Evolutionary conservation across 1,140 invertebrate species (phyloP).

Genomic region (Drosophila triauraria): DNA sequence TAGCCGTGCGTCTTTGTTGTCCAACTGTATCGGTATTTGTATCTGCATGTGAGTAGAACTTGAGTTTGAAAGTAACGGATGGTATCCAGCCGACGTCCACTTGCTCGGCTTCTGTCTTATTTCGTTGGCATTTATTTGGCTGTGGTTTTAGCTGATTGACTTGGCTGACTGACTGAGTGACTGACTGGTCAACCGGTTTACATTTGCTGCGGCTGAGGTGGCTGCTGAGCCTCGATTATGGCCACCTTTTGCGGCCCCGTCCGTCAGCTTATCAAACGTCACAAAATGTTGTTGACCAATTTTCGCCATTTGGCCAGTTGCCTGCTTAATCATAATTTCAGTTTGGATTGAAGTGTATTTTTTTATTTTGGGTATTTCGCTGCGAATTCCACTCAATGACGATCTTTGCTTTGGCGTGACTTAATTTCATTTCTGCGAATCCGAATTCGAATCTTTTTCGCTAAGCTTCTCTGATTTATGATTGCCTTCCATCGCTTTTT

Average conservation of each 20-base stretch:
- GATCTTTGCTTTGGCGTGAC: constrained; percentile 11
- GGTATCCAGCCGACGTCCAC: constrained; percentile 23
- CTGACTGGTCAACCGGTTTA: constrained; percentile 63
- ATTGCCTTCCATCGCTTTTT: not conserved
- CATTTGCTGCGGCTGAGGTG: constrained; percentile 14
- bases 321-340: constrained; percentile 49
- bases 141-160: constrained; percentile 54
- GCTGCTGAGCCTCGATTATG: constrained; percentile 4
- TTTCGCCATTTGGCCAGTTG: constrained; percentile 37
- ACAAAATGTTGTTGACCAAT: constrained; percentile 42
- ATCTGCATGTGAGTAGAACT: constrained; percentile 56
- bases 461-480: constrained; percentile 42
- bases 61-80: constrained; percentile 62
- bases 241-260: constrained; percentile 15
- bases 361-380: constrained; percentile 1
- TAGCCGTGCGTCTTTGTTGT: constrained; percentile 6
- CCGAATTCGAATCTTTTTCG: constrained; percentile 21
- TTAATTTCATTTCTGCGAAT: constrained; percentile 37
- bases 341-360: constrained; percentile 20
- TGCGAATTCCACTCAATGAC: constrained; percentile 20
- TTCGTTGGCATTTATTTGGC: constrained; percentile 70
- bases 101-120: constrained; percentile 62
- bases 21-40: constrained; percentile 14
- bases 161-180: constrained; percentile 35
- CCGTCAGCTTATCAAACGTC: constrained; percentile 52